Conservation (phyloP, 2,888 invertebrate genomes). For the Marronus borbonicus region DNA sequence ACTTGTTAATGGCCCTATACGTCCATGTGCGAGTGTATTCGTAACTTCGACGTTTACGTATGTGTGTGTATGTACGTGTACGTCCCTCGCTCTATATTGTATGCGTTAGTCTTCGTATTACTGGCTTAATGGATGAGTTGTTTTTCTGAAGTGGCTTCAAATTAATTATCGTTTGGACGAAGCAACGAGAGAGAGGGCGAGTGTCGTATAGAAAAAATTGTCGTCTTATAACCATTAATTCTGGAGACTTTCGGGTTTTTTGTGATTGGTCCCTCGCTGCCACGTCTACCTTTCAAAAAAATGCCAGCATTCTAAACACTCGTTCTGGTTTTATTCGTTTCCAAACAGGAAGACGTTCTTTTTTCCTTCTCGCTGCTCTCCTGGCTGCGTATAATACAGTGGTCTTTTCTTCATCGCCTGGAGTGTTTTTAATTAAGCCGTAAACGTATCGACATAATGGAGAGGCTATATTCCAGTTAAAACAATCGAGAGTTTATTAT, state of each 20-base stretch:
- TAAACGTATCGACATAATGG: slow-evolving; percentile 21
- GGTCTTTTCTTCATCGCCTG: slow-evolving; percentile 34
- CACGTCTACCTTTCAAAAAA: slow-evolving; percentile 55
- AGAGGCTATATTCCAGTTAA: neutral
- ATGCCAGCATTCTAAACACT: slow-evolving; percentile 50
- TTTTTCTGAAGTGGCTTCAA: slow-evolving; percentile 68
- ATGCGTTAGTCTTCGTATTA: slow-evolving; percentile 50
- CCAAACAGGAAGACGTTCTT: slow-evolving; percentile 47
- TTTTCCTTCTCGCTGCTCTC: slow-evolving; percentile 17
- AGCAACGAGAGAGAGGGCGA: slow-evolving; percentile 4
- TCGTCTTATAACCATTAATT: slow-evolving; percentile 56
- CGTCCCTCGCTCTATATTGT: slow-evolving; percentile 36
- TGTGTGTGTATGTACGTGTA: slow-evolving; percentile 44
- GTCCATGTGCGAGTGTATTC: slow-evolving; percentile 18
- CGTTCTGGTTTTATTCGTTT: slow-evolving; percentile 46
- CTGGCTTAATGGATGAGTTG: slow-evolving; percentile 67
- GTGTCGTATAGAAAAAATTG: slow-evolving; percentile 50
- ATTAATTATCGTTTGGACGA: slow-evolving; percentile 62
- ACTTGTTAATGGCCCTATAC: slow-evolving; percentile 54
- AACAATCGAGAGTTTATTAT: slow-evolving; percentile 7
- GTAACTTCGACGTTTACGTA: neutral
- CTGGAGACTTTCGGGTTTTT: slow-evolving; percentile 51
- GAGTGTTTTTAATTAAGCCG: slow-evolving; percentile 29
- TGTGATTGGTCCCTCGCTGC: slow-evolving; percentile 38
- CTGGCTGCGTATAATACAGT: slow-evolving; percentile 1